A percentile compares a stretch with the other conserved stretches of the same genome.
Evolutionary conservation across 30 jellyfish, hydroid and myxozoan species (phyloP).

Genomic region (Phacellophora camtschatica): DNA sequence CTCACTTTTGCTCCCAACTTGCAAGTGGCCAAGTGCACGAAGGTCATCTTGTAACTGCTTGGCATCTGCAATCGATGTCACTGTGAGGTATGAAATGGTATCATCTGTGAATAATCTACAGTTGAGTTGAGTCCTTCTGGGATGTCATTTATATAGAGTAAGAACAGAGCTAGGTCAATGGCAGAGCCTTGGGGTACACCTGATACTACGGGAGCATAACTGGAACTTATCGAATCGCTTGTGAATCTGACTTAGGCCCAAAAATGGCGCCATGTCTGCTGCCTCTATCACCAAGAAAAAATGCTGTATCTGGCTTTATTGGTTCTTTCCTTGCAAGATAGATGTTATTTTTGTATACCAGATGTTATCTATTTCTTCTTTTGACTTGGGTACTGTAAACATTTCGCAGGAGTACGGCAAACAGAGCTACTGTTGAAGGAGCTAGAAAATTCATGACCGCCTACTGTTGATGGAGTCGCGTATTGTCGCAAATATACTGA

Average conservation of each 20-base stretch:
- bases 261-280: not conserved
- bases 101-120: no score
- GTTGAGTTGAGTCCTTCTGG: no score
- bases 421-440: slow-evolving; percentile 9
- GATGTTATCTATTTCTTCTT: not conserved
- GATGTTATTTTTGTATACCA: not conserved
- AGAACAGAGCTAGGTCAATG: no score
- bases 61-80: no score
- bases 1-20: no score
- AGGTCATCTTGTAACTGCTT: no score
- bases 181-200: no score
- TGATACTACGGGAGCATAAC: no score
- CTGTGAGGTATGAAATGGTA: no score
- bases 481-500: not conserved
- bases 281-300: not conserved
- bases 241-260: not conserved
- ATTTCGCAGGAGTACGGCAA: slow-evolving; percentile 3
- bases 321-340: not conserved
- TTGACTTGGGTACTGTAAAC: not conserved
- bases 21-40: no score
- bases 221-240: not conserved
- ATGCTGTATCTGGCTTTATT: not conserved
- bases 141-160: no score
- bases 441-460: slow-evolving; percentile 26
- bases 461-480: not conserved